phyloP scores from a whole-genome alignment of 1,140 invertebrate species.

The Drosophila eugracilis region DNA sequence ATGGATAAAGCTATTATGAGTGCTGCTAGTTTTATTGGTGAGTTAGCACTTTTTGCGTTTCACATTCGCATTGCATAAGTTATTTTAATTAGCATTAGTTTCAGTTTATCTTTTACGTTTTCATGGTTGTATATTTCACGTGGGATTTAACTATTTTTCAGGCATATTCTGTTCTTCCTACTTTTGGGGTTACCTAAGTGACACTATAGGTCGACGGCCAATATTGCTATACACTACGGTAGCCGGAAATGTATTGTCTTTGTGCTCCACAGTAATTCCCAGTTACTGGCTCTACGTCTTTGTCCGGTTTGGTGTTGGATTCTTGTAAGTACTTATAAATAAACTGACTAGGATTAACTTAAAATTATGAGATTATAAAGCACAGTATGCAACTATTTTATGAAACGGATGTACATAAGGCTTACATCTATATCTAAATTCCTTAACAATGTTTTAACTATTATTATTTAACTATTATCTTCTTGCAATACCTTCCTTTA shows the following conservation, averaged over 20 bases:
- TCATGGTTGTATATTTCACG: constrained; percentile 14
- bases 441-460: neutral
- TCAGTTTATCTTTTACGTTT: constrained; percentile 23
- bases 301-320: constrained; percentile 86
- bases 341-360: too few species aligned
- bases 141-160: constrained; percentile 49
- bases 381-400: too few species aligned
- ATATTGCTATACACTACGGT: constrained; percentile 85
- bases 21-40: constrained; percentile 79
- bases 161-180: constrained; percentile 87
- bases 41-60: constrained; percentile 19
- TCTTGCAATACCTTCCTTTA: too few species aligned
- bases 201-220: constrained; percentile 87
- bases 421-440: neutral
- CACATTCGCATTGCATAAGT: constrained; percentile 2
- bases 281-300: constrained; percentile 86
- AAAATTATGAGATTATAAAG: too few species aligned
- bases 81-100: neutral
- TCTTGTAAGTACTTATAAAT: constrained; percentile 85
- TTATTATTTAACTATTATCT: too few species aligned
- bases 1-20: constrained; percentile 80
- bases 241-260: constrained; percentile 71
- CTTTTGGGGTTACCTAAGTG: constrained; percentile 90
- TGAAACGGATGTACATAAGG: too few species aligned
- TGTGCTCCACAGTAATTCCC: constrained; percentile 86